Conservation (phyloP, 2,888 invertebrate genomes). For the Nomada hirtipes region DNA sequence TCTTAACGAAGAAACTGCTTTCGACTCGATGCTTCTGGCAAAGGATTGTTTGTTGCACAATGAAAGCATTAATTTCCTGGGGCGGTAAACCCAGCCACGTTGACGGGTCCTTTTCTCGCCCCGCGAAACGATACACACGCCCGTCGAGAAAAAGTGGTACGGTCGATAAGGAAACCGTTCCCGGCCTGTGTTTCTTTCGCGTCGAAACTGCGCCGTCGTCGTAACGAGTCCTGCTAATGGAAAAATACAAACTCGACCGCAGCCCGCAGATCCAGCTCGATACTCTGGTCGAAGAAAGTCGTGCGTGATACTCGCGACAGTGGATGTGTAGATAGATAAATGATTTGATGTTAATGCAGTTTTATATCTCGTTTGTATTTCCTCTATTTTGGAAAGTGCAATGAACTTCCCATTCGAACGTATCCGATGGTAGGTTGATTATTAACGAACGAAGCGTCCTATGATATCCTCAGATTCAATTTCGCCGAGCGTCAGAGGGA, state of each 20-base stretch:
- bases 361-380: background rate
- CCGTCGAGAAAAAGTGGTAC: slow-evolving; percentile 44
- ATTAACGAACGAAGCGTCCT: background rate
- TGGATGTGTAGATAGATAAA: background rate
- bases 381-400: background rate
- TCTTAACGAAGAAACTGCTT: background rate
- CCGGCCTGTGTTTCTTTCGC: slow-evolving; percentile 3
- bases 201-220: slow-evolving; percentile 57
- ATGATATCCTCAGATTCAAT: slow-evolving; percentile 31
- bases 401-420: background rate
- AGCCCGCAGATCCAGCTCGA: background rate
- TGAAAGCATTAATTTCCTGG: slow-evolving; percentile 79
- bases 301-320: too few relatives aligned
- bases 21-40: background rate
- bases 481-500: slow-evolving; percentile 22
- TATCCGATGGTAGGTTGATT: background rate
- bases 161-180: slow-evolving; percentile 63
- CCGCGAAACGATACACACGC: background rate
- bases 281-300: background rate
- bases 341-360: background rate
- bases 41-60: slow-evolving; percentile 74
- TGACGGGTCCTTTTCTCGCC: slow-evolving; percentile 28
- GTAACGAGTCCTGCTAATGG: slow-evolving; percentile 68
- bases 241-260: slow-evolving; percentile 26
- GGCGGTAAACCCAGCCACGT: slow-evolving; percentile 35